Conservation (phyloP, 2,113 vertebrate species). For the Periophthalmodon schlosseri region DNA sequence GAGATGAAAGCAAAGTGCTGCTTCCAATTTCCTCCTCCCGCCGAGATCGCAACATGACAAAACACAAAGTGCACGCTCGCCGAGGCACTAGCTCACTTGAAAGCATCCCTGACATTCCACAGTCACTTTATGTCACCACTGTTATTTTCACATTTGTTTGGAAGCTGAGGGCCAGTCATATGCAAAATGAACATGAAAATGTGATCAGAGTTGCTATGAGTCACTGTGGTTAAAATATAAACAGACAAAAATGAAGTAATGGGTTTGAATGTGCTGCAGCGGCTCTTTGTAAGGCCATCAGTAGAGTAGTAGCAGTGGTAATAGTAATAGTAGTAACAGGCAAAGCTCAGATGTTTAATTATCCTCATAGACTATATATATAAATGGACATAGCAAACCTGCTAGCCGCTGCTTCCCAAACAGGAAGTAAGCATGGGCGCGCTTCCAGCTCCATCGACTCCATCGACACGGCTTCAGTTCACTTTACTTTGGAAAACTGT, state of each 20-base stretch:
- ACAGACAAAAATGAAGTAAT: neutral
- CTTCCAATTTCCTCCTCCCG: conserved; percentile 51
- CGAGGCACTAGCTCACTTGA: conserved; percentile 3
- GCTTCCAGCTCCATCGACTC: too few species aligned
- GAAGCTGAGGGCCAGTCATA: conserved; percentile 11
- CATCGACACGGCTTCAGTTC: too few species aligned
- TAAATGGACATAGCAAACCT: too few species aligned
- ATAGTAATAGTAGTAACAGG: too few species aligned
- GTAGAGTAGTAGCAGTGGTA: too few species aligned
- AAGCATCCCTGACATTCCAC: conserved; percentile 24
- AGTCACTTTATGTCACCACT: conserved; percentile 24
- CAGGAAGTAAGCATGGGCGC: too few species aligned
- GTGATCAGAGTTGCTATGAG: conserved; percentile 33
- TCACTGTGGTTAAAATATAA: neutral
- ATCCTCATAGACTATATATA: too few species aligned
- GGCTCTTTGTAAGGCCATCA: too few species aligned
- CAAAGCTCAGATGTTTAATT: too few species aligned
- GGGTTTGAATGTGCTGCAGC: neutral
- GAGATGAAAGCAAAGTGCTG: conserved; percentile 52
- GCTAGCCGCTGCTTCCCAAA: too few species aligned
- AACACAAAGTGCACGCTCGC: conserved; percentile 16
- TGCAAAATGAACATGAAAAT: neutral
- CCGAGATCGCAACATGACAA: conserved; percentile 46
- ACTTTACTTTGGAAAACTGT: too few species aligned
- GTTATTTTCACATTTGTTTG: neutral